phyloP scores from a whole-genome alignment of 2,797 vertebrate species.

The Setipinna tenuifilis region DNA sequence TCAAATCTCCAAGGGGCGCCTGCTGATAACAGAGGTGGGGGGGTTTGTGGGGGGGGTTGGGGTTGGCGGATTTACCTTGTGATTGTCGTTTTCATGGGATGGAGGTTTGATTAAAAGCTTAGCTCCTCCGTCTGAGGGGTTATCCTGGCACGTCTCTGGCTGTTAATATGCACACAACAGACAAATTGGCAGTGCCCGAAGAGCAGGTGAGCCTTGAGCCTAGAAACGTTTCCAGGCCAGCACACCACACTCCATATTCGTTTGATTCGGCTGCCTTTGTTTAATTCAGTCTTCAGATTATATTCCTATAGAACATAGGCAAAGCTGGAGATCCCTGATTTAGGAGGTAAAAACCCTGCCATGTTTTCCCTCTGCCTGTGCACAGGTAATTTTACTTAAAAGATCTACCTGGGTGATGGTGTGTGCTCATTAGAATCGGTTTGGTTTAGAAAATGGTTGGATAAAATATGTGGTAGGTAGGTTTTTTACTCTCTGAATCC shows the following conservation, averaged over 20 bases:
- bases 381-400: too few species aligned
- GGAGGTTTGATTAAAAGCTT: constrained; percentile 52
- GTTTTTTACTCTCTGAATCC: too few species aligned
- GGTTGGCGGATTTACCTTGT: constrained; percentile 37
- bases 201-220: background rate
- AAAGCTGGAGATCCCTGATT: too few species aligned
- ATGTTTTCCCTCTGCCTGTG: too few species aligned
- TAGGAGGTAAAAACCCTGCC: too few species aligned
- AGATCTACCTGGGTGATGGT: too few species aligned
- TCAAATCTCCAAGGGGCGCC: background rate
- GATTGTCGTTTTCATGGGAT: constrained; percentile 45
- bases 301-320: too few species aligned
- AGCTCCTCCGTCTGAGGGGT: constrained; percentile 23
- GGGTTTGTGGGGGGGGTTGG: too few species aligned
- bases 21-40: constrained; percentile 31
- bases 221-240: background rate
- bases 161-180: background rate
- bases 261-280: background rate
- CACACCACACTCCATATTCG: background rate
- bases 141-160: background rate
- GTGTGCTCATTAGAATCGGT: too few species aligned
- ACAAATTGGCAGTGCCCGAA: background rate
- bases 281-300: too few species aligned
- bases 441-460: too few species aligned
- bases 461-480: too few species aligned